Base-by-base conservation (phyloP, 1,140 invertebrate species). In the Holcopasites calliopsidis region DNA sequence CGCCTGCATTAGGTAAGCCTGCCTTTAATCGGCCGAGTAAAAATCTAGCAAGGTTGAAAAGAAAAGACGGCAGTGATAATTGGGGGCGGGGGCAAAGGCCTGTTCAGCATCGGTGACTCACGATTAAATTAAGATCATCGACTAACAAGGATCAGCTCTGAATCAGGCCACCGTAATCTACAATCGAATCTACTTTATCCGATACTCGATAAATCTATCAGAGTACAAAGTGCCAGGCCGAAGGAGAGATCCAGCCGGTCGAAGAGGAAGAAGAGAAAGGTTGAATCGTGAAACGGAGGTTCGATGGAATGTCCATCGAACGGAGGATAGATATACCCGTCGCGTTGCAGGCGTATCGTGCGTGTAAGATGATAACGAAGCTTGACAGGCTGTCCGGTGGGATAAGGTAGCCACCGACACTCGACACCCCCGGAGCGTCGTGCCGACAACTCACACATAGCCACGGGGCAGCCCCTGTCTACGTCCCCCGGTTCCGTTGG, bases 1-100 rank as follows among this genome's bases (percentile, higher is more conserved):
- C 84, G 97, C 97, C 40, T 98, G 97, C 88, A 95, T 98, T 55
- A 95, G 94, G 94, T 95, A 84, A 77, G 81, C 75, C 69, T n/a
- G n/a, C 28, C 2, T n/a, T 54, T 31, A 47, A 18, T 47, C 44
- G n/a, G 44, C 11, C 44, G 21, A 75, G 26, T n/a, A 58, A 38
- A 38, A 21, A 35, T n/a, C 11, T 23, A 23, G 3, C 23, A 16
- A 10, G 6, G 4, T n/a, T n/a, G n/a, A n/a, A n/a, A n/a, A n/a
- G n/a, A n/a, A n/a, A n/a, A n/a, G n/a, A n/a, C n/a, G n/a, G n/a
- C n/a, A n/a, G n/a, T n/a, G n/a, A n/a, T n/a, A n/a, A n/a, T n/a
- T n/a, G n/a, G n/a, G n/a, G n/a, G n/a, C n/a, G 4, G 40, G n/a
- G 40, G 28, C 60, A 28, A 42, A 61, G 58, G 6, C 18, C 60